These are phyloP conservation scores for Pyralis farinalis DNA, from an alignment of 2,888 invertebrate species.

Conservation along the genomic window DNA sequence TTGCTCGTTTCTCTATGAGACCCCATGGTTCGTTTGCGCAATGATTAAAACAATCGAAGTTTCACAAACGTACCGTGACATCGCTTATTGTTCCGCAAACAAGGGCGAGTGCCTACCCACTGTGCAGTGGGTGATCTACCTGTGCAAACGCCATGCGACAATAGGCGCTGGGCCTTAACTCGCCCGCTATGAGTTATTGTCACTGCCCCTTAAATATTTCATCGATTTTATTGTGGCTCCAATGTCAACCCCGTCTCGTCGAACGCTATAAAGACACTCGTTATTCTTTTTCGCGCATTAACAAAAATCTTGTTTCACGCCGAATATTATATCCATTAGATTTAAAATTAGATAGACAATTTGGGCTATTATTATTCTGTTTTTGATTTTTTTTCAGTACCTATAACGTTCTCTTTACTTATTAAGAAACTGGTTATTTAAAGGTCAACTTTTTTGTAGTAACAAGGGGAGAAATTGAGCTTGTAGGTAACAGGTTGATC, in stretches of 20 bases:
- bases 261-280: slow-evolving; percentile 61
- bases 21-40: slow-evolving; percentile 26
- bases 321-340: slow-evolving; percentile 23
- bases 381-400: too few species aligned
- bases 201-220: slow-evolving; percentile 72
- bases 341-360: neutral
- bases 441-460: too few species aligned
- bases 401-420: too few species aligned
- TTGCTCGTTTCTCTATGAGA: neutral
- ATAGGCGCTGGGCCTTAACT: slow-evolving; percentile 45
- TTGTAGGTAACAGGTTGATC: too few species aligned
- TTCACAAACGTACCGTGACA: slow-evolving; percentile 26
- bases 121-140: slow-evolving; percentile 46
- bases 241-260: slow-evolving; percentile 76
- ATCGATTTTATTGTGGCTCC: slow-evolving; percentile 81
- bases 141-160: slow-evolving; percentile 55
- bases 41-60: slow-evolving; percentile 34
- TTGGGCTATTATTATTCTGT: too few species aligned
- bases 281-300: slow-evolving; percentile 57
- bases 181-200: slow-evolving; percentile 62
- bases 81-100: slow-evolving; percentile 26
- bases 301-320: slow-evolving; percentile 49
- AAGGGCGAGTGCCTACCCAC: slow-evolving; percentile 42
- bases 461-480: too few species aligned
- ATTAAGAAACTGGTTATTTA: too few species aligned